phyloP scores from a whole-genome alignment of 2,113 vertebrate genomes.

The Colistium nudipinnis region DNA sequence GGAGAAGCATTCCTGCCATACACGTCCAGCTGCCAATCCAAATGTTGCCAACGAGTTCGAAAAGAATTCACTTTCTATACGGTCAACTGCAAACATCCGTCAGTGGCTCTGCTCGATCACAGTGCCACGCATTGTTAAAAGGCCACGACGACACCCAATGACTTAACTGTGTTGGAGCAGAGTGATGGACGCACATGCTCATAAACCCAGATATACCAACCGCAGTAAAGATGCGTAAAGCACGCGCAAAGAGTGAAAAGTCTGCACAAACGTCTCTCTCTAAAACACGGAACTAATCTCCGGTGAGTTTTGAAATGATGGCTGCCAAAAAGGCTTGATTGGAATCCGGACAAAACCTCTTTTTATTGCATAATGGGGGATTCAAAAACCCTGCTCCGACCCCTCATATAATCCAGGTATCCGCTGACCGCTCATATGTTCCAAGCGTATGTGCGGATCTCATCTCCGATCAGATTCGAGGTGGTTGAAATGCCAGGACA shows the following conservation, averaged over 20 bases:
- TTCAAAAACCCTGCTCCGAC: background rate
- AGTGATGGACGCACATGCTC: background rate
- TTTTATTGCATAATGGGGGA: too few species aligned
- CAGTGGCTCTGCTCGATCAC: slow-evolving; percentile 15
- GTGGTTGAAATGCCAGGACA: background rate
- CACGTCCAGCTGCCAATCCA: slow-evolving; percentile 27
- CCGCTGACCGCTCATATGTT: background rate
- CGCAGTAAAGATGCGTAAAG: too few species aligned
- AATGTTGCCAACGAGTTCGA: slow-evolving; percentile 10
- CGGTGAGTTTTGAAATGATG: too few species aligned
- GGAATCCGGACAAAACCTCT: background rate
- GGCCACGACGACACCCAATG: background rate
- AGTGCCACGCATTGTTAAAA: background rate
- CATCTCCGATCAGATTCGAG: slow-evolving; percentile 4
- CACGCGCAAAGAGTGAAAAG: too few species aligned
- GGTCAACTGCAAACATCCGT: slow-evolving; percentile 29
- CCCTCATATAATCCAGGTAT: background rate
- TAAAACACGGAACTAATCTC: too few species aligned
- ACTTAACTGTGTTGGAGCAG: background rate
- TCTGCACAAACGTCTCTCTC: background rate
- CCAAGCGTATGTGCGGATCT: background rate
- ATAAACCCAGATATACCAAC: too few species aligned
- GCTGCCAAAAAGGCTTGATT: too few species aligned
- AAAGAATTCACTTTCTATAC: slow-evolving; percentile 44
- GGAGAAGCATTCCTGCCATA: background rate